Percentiles rank a stretch among this genome's conserved stretches.
Conservation (phyloP, 2,113 vertebrate species). For the Puffinus mauretanicus region DNA sequence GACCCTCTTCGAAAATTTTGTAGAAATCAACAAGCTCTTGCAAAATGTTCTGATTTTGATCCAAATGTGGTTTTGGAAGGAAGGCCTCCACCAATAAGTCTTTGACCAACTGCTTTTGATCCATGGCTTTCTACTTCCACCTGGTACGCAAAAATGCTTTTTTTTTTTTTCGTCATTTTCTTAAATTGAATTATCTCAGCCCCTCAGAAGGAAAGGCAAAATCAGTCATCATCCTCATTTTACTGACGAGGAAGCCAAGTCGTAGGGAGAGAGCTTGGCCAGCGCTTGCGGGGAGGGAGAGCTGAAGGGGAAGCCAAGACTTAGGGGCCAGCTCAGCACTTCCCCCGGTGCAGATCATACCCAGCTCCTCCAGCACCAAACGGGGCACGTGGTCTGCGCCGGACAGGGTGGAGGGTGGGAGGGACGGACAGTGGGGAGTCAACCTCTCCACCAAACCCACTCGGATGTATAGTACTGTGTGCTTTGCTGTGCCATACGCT, state of each 20-base stretch:
- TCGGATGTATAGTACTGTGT: accelerated
- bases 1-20: background rate
- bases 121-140: background rate
- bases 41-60: background rate
- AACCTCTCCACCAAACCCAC: accelerated
- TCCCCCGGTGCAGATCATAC: accelerated
- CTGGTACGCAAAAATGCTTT: background rate
- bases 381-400: accelerated
- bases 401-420: background rate
- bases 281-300: background rate
- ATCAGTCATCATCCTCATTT: background rate
- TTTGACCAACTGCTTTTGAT: background rate
- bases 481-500: accelerated
- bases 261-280: background rate
- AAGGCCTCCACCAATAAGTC: background rate
- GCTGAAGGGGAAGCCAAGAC: background rate
- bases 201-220: background rate
- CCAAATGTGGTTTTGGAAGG: background rate
- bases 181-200: background rate
- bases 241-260: background rate
- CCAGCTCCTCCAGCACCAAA: background rate
- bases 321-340: accelerated
- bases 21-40: background rate
- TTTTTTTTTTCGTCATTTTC: background rate
- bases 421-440: background rate